phyloP scores from a whole-genome alignment of 2,888 invertebrate genomes.

The Colletes collaris region DNA sequence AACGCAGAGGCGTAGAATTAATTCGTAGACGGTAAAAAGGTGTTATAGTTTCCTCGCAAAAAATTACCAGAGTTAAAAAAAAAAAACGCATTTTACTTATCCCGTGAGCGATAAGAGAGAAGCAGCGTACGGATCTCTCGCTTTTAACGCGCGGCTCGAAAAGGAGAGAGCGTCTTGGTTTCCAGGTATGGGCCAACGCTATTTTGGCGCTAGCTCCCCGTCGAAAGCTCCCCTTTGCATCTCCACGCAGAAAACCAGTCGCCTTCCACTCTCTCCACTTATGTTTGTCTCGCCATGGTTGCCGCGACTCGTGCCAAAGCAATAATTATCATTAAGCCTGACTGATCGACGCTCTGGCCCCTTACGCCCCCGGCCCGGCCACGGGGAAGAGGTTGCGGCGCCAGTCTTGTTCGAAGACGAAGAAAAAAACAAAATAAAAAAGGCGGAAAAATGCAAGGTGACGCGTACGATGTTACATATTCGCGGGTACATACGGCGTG shows the following conservation, averaged over 20 bases:
- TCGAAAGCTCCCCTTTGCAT: constrained; percentile 27
- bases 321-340: constrained; percentile 44
- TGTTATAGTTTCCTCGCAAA: too few species aligned
- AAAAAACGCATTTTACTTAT: too few species aligned
- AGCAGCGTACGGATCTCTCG: not conserved
- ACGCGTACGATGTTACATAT: constrained; percentile 19
- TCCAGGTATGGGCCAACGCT: constrained; percentile 62
- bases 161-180: constrained; percentile 26
- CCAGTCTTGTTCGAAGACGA: constrained; percentile 32
- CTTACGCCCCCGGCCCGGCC: not conserved
- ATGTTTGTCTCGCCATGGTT: constrained; percentile 23
- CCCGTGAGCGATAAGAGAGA: too few species aligned
- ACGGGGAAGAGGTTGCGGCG: constrained; percentile 26
- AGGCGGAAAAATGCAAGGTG: constrained; percentile 38
- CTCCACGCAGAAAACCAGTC: not conserved
- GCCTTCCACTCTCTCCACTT: not conserved
- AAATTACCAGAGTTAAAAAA: too few species aligned
- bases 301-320: constrained; percentile 44
- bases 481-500: not conserved
- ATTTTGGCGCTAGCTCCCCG: constrained; percentile 52
- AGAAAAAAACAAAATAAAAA: not conserved
- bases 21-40: too few species aligned
- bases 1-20: too few species aligned
- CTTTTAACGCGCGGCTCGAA: not conserved
- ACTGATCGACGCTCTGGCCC: constrained; percentile 32